Conservation (phyloP, 2,113 vertebrate species). For the Lepisosteus osseus region DNA sequence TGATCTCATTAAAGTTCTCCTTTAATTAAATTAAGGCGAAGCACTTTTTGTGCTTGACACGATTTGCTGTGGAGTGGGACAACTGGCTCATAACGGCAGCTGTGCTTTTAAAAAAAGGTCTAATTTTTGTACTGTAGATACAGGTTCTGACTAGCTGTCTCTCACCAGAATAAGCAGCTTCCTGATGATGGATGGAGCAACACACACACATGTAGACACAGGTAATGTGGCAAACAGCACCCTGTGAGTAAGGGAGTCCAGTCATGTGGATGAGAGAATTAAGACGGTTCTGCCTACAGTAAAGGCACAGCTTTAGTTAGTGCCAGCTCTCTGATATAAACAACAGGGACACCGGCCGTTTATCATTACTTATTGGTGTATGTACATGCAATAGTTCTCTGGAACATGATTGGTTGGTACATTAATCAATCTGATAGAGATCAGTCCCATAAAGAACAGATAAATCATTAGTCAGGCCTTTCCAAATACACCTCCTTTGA, state of each 20-base stretch:
- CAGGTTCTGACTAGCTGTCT: no score
- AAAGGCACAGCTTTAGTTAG: slow-evolving; percentile 16
- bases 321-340: slow-evolving; percentile 70
- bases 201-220: neutral
- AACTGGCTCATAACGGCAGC: no score
- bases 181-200: neutral
- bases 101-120: no score
- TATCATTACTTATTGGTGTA: slow-evolving; percentile 96
- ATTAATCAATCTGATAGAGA: slow-evolving; percentile 99
- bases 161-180: no score
- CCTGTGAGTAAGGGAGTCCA: slow-evolving; percentile 8
- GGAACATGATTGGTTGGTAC: slow-evolving; percentile 96
- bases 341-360: slow-evolving; percentile 81
- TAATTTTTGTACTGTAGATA: no score
- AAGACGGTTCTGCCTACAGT: slow-evolving; percentile 1
- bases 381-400: slow-evolving; percentile 85
- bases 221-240: neutral
- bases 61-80: no score
- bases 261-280: neutral
- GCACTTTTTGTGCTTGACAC: no score
- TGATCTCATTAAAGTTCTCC: no score
- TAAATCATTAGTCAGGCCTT: slow-evolving; percentile 93
- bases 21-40: no score
- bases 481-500: slow-evolving; percentile 83
- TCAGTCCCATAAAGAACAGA: slow-evolving; percentile 88